Conservation (phyloP, 1,140 invertebrate genomes). For the Heterodera carotae region DNA sequence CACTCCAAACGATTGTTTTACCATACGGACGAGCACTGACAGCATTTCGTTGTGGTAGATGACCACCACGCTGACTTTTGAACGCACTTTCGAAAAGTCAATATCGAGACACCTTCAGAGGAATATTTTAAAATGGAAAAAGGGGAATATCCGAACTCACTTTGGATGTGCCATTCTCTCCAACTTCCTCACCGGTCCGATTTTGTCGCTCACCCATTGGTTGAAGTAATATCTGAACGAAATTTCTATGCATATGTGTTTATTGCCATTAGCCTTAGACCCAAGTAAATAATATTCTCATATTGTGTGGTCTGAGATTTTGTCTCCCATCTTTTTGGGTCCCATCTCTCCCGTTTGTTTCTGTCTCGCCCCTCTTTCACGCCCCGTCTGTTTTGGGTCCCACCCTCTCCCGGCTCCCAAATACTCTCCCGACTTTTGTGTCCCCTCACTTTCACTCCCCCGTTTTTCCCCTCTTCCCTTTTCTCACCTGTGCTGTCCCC, state of each 20-base stretch:
- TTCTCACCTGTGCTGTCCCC: conserved; percentile 30
- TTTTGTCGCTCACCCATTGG: conserved; percentile 55
- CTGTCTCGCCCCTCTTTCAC: not conserved
- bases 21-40: conserved; percentile 87
- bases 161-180: conserved; percentile 47
- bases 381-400: not conserved
- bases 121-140: not conserved
- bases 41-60: conserved; percentile 99
- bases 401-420: too few relatives aligned
- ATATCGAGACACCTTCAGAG: conserved; percentile 55
- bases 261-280: too few relatives aligned
- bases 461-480: not conserved
- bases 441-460: too few relatives aligned
- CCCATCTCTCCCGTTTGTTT: not conserved
- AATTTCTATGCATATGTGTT: too few relatives aligned
- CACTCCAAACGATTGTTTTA: conserved; percentile 66
- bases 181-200: conserved; percentile 57
- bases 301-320: too few relatives aligned
- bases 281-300: too few relatives aligned
- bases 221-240: conserved; percentile 50
- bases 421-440: too few relatives aligned
- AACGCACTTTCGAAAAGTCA: conserved; percentile 42
- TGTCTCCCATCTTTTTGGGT: too few relatives aligned
- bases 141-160: conserved; percentile 34
- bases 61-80: conserved; percentile 76